A percentile compares a stretch with the other conserved stretches of the same genome.
phyloP scores from a whole-genome alignment of 2,113 vertebrate genomes.

The Cyphomyrus plagiostoma region DNA sequence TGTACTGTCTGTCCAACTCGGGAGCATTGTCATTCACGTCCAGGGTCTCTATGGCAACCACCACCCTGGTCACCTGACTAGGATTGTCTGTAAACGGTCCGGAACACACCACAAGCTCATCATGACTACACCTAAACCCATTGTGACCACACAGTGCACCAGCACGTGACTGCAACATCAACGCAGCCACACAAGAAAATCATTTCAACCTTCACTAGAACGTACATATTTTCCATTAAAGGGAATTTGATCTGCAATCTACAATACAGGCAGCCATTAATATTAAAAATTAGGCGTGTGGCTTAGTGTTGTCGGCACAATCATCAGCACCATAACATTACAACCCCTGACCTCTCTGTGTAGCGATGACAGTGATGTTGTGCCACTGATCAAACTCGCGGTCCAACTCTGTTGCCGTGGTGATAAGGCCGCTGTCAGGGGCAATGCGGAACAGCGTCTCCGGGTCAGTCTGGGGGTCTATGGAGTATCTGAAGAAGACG shows the following conservation, averaged over 20 bases:
- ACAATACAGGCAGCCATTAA: background rate
- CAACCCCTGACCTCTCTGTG: slow-evolving; percentile 70
- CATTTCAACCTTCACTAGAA: background rate
- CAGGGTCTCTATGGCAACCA: slow-evolving; percentile 73
- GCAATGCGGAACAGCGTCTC: slow-evolving; percentile 76
- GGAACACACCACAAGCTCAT: slow-evolving; percentile 28
- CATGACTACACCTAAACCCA: background rate
- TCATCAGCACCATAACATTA: background rate
- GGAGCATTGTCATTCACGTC: slow-evolving; percentile 85
- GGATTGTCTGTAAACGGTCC: slow-evolving; percentile 70
- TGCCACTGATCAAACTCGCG: slow-evolving; percentile 77
- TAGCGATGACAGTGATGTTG: slow-evolving; percentile 78
- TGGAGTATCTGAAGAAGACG: slow-evolving; percentile 65
- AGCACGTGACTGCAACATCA: background rate
- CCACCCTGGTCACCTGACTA: slow-evolving; percentile 70
- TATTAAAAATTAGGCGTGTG: background rate
- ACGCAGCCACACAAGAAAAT: background rate
- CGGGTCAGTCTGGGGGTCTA: slow-evolving; percentile 76
- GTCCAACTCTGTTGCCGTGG: slow-evolving; percentile 71
- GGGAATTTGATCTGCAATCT: background rate
- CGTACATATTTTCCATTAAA: background rate
- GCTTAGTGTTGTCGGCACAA: background rate
- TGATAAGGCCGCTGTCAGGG: slow-evolving; percentile 74
- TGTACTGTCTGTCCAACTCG: slow-evolving; percentile 73
- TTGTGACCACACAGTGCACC: background rate